Percentiles rank a stretch among this genome's conserved stretches.
Conservation (phyloP, 2,113 vertebrate species). For the Upupa epops region DNA sequence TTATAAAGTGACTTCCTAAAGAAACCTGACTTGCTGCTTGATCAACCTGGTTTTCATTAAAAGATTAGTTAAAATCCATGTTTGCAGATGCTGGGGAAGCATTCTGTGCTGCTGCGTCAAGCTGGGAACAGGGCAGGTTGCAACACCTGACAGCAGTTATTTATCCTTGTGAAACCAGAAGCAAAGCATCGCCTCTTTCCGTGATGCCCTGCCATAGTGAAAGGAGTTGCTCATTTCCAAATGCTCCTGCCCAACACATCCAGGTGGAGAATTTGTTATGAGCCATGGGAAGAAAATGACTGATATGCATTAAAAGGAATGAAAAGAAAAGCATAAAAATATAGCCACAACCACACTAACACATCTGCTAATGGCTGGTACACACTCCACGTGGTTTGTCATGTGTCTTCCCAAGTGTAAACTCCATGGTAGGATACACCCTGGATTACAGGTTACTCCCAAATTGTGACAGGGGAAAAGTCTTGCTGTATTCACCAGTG, state of each 20-base stretch:
- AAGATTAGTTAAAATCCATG: background rate
- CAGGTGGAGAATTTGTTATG: background rate
- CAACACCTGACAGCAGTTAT: background rate
- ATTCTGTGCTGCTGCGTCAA: background rate
- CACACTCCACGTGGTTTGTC: background rate
- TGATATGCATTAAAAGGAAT: background rate
- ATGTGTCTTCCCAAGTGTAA: background rate
- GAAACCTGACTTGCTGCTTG: background rate
- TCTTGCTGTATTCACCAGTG: background rate
- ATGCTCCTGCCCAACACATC: background rate
- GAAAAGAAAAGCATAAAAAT: background rate
- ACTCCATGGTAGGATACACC: too few relatives aligned
- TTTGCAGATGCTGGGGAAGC: background rate
- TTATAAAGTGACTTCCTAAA: slow-evolving; percentile 22
- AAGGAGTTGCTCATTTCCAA: background rate
- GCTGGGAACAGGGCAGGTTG: background rate
- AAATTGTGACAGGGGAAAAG: background rate
- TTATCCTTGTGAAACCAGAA: background rate
- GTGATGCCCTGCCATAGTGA: background rate
- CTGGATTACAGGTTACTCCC: background rate
- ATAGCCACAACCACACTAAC: background rate
- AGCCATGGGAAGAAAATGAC: background rate
- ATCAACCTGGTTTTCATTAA: slow-evolving; percentile 4
- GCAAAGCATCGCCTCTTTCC: background rate
- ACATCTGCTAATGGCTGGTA: background rate